phyloP scores from a whole-genome alignment of 2,888 invertebrate species.

The Sminthurides aquaticus region DNA sequence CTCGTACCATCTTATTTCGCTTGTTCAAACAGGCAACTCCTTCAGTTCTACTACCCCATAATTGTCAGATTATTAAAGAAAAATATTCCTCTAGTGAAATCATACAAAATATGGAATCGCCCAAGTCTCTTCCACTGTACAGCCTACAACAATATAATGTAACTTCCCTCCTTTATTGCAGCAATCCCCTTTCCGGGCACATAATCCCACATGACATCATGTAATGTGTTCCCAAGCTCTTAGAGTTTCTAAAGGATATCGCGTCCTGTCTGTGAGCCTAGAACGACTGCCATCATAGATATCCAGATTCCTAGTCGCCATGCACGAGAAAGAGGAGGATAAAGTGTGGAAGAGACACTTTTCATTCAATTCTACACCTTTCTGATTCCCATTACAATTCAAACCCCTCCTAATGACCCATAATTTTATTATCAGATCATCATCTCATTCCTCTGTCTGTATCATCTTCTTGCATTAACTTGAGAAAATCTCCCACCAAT shows the following conservation, averaged over 20 bases:
- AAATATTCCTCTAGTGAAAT: neutral
- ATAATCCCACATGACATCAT: too few species aligned
- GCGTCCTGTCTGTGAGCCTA: neutral
- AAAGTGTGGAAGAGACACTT: too few species aligned
- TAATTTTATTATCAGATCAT: neutral
- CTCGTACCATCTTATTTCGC: too few species aligned
- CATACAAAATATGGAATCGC: neutral
- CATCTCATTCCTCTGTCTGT: too few species aligned
- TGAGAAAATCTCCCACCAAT: too few species aligned
- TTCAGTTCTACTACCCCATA: neutral
- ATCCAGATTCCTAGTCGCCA: too few species aligned
- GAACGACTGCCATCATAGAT: too few species aligned
- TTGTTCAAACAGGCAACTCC: neutral
- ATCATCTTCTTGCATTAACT: too few species aligned
- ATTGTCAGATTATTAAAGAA: neutral
- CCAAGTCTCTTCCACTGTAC: too few species aligned
- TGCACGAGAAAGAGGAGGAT: too few species aligned
- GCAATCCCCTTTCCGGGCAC: neutral
- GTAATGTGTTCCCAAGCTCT: neutral
- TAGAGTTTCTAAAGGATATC: neutral
- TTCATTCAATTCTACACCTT: neutral
- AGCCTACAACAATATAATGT: too few species aligned
- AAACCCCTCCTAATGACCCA: neutral
- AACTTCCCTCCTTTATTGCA: too few species aligned
- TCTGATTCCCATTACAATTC: neutral